Conservation (phyloP, 2,888 invertebrate genomes). For the Ormyrus nitidulus region DNA sequence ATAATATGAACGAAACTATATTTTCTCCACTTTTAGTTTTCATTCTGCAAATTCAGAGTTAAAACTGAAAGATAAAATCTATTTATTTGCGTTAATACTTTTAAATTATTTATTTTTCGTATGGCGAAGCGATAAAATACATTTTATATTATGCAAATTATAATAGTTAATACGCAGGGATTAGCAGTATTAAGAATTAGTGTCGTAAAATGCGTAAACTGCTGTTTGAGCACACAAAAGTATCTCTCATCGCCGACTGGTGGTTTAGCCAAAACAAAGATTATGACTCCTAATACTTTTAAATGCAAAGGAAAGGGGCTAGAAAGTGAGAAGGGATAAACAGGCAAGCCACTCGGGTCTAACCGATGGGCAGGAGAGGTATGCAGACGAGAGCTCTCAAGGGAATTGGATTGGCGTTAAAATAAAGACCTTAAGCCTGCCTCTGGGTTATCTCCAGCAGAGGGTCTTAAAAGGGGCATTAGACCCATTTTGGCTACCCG, state of each 20-base stretch:
- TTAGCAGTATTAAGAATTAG: too few species aligned
- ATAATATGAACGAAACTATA: not conserved
- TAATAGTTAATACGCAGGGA: too few species aligned
- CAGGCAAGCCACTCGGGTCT: not conserved
- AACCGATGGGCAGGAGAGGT: not conserved
- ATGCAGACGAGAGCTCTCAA: slow-evolving; percentile 57
- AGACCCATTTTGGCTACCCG: slow-evolving; percentile 71
- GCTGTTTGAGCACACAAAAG: too few species aligned
- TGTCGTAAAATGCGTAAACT: too few species aligned
- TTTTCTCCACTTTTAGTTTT: not conserved
- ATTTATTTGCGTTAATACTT: too few species aligned
- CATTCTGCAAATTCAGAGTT: too few species aligned
- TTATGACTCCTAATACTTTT: not conserved
- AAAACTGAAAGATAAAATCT: too few species aligned
- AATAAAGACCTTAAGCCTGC: slow-evolving; percentile 66
- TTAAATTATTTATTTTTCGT: too few species aligned
- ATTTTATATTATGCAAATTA: too few species aligned
- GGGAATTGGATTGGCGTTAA: slow-evolving; percentile 64
- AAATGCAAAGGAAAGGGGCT: slow-evolving; percentile 1
- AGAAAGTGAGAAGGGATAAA: slow-evolving; percentile 40
- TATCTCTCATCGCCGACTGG: too few species aligned
- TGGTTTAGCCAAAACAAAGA: not conserved
- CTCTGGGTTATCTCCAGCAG: slow-evolving; percentile 67
- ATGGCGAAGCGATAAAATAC: too few species aligned
- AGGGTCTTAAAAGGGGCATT: slow-evolving; percentile 69